phyloP scores from a whole-genome alignment of 2,113 vertebrate species.

The Hyaena hyaena region DNA sequence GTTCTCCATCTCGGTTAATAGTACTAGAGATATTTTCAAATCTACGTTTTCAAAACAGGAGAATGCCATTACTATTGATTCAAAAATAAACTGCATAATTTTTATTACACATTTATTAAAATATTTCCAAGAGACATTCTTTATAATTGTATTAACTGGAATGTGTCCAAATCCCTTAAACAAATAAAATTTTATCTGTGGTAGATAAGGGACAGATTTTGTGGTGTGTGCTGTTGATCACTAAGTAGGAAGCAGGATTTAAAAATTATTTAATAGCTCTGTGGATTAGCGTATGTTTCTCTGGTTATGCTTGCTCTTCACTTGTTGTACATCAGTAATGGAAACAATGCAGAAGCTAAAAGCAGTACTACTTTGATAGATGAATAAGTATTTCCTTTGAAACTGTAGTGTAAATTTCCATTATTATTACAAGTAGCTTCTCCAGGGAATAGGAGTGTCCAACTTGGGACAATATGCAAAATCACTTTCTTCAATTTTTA shows the following conservation, averaged over 20 bases:
- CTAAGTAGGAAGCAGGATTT: constrained; percentile 55
- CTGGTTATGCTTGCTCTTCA: constrained; percentile 58
- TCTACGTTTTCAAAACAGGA: constrained; percentile 3
- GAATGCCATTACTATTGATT: neutral
- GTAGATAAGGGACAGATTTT: neutral
- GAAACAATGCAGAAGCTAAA: constrained; percentile 71
- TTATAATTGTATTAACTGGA: constrained; percentile 41
- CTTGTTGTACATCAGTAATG: constrained; percentile 65
- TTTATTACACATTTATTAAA: constrained; percentile 26
- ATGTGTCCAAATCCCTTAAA: constrained; percentile 4
- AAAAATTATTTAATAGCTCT: constrained; percentile 46
- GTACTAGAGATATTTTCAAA: neutral
- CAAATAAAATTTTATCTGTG: constrained; percentile 35
- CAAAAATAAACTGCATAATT: neutral
- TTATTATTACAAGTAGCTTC: constrained; percentile 68
- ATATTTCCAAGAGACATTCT: constrained; percentile 37
- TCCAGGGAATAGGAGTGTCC: constrained; percentile 64
- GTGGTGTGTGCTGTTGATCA: neutral
- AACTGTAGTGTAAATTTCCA: constrained; percentile 66
- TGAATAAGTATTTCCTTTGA: constrained; percentile 81
- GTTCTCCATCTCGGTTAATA: neutral
- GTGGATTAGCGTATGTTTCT: constrained; percentile 18
- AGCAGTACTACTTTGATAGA: constrained; percentile 64
- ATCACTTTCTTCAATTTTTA: constrained; percentile 72
- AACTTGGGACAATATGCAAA: constrained; percentile 65